These are phyloP conservation scores for Craniophora ligustri DNA, from an alignment of 2,888 invertebrate species.

Conservation along the genomic window DNA sequence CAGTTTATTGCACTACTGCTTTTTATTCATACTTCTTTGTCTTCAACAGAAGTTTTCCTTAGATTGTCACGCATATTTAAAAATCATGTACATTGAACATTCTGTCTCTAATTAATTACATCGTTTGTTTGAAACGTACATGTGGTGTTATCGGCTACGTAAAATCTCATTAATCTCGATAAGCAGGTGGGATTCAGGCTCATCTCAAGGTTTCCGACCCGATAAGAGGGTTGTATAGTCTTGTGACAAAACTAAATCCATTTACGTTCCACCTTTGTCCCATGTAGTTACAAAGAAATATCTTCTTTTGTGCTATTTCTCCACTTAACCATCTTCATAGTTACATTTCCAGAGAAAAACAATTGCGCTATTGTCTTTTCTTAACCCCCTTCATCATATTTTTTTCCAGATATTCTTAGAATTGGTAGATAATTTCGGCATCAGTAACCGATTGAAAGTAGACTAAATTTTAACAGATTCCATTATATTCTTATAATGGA, in stretches of 20 bases:
- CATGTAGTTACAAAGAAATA: conserved; percentile 11
- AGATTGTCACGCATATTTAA: conserved; percentile 6
- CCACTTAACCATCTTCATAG: neutral
- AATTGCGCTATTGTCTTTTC: too few relatives aligned
- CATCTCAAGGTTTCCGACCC: conserved; percentile 73
- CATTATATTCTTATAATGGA: too few relatives aligned
- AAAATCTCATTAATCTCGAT: conserved; percentile 78
- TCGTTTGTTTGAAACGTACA: conserved; percentile 38
- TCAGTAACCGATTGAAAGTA: too few relatives aligned
- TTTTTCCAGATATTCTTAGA: too few relatives aligned
- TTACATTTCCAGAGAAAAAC: neutral
- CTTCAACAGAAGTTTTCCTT: conserved; percentile 17
- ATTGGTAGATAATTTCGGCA: too few relatives aligned
- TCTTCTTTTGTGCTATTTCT: conserved; percentile 18
- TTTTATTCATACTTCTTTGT: conserved; percentile 27
- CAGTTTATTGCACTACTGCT: conserved; percentile 31
- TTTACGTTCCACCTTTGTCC: conserved; percentile 29
- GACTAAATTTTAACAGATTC: conserved; percentile 12
- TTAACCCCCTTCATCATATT: too few relatives aligned
- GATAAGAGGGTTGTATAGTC: conserved; percentile 72
- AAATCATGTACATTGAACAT: conserved; percentile 21
- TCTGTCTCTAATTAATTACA: conserved; percentile 36
- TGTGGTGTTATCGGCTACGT: conserved; percentile 53
- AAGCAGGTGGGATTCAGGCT: conserved; percentile 72
- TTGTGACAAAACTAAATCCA: conserved; percentile 45